A percentile compares a stretch with the other conserved stretches of the same genome.
phyloP scores from a whole-genome alignment of 2,797 vertebrate genomes.

The Chloroceryle amazona region DNA sequence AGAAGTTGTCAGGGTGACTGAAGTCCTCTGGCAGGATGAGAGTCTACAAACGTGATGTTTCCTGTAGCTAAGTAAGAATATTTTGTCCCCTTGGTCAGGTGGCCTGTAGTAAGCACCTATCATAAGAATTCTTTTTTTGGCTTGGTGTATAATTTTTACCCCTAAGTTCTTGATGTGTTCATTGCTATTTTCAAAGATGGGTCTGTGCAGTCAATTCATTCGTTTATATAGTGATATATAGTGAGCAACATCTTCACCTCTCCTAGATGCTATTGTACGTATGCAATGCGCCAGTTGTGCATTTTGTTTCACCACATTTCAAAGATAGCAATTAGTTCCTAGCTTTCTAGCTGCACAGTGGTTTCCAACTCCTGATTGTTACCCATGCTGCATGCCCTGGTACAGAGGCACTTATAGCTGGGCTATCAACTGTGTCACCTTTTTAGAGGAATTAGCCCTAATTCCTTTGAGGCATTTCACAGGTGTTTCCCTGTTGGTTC shows the following conservation, averaged over 20 bases:
- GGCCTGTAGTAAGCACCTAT: background rate
- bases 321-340: background rate
- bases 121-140: background rate
- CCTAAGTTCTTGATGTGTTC: background rate
- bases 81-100: background rate
- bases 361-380: background rate
- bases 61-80: background rate
- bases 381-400: rapidly evolving
- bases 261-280: background rate
- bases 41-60: background rate
- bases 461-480: background rate
- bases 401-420: background rate
- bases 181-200: background rate
- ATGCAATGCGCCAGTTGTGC: background rate
- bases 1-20: background rate
- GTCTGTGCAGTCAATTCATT: background rate
- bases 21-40: background rate
- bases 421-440: background rate
- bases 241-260: too few relatives aligned
- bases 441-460: background rate
- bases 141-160: background rate
- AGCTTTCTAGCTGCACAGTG: background rate
- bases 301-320: background rate
- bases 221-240: background rate
- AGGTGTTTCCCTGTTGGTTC: background rate